A percentile compares a stretch with the other conserved stretches of the same genome.
phyloP scores from a whole-genome alignment of 2,797 vertebrate genomes.

The Helicolenus hilgendorfi region DNA sequence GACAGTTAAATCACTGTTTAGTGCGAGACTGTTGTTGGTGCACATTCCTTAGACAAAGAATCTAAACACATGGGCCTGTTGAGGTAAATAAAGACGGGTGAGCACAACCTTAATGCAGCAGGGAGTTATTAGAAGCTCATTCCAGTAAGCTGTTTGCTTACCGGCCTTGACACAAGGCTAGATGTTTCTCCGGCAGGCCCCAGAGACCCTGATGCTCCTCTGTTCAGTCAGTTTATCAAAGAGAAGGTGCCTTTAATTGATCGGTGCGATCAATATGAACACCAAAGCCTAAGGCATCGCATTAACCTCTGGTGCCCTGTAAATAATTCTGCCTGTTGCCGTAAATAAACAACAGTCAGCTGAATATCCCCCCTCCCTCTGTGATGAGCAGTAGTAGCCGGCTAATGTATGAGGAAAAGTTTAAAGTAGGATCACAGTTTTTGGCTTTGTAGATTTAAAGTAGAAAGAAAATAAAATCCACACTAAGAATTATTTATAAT shows the following conservation, averaged over 20 bases:
- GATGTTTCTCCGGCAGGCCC: conserved; percentile 18
- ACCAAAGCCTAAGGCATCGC: not conserved
- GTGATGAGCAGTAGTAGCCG: not conserved
- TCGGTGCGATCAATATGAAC: conserved; percentile 44
- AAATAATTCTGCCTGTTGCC: not conserved
- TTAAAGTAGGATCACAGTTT: not conserved
- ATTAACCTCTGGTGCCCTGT: conserved; percentile 2
- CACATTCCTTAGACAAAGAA: conserved; percentile 6
- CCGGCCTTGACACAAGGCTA: conserved; percentile 30
- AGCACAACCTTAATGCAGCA: conserved; percentile 32
- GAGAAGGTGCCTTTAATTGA: not conserved
- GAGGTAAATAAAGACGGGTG: conserved; percentile 26
- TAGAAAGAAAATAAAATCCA: not conserved
- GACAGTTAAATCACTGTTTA: not conserved
- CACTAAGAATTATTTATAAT: not conserved
- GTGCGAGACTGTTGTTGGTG: not conserved
- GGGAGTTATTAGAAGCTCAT: conserved; percentile 36
- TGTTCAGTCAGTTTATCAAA: conserved; percentile 6
- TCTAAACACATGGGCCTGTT: conserved; percentile 5
- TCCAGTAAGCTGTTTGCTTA: conserved; percentile 49
- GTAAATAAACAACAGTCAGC: conserved; percentile 1
- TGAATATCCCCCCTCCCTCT: not conserved
- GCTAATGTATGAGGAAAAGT: not conserved
- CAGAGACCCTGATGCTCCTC: conserved; percentile 6
- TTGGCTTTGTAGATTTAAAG: not conserved